A percentile compares a stretch with the other conserved stretches of the same genome.
phyloP scores from a whole-genome alignment of 2,113 vertebrate species.

The Caracal caracal region DNA sequence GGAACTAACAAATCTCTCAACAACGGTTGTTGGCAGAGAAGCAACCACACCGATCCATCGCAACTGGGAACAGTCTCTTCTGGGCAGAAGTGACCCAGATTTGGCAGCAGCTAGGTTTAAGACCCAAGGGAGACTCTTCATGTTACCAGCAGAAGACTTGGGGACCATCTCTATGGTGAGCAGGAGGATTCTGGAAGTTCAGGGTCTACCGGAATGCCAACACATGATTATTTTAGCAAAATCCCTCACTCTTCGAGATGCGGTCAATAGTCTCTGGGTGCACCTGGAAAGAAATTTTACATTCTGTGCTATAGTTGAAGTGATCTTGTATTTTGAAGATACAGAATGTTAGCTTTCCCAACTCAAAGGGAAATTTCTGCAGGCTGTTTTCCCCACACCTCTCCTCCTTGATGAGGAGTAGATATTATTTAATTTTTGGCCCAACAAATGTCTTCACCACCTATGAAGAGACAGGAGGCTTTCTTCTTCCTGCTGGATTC shows the following conservation, averaged over 20 bases:
- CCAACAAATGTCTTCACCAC: background rate
- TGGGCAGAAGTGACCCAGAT: conserved; percentile 57
- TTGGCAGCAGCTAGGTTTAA: conserved; percentile 62
- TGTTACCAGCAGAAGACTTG: background rate
- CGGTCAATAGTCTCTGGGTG: conserved; percentile 33
- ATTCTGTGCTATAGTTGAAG: conserved; percentile 25
- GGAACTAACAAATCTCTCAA: conserved; percentile 74
- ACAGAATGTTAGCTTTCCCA: conserved; percentile 54
- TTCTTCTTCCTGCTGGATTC: background rate
- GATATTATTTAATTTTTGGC: background rate
- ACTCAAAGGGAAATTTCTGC: conserved; percentile 27
- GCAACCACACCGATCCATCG: background rate
- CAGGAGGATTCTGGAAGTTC: background rate
- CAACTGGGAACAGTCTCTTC: conserved; percentile 45
- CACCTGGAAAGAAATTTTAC: conserved; percentile 21
- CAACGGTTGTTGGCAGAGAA: conserved; percentile 76
- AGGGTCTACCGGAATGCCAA: conserved; percentile 15
- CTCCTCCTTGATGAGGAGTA: background rate
- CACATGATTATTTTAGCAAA: background rate
- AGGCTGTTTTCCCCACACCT: background rate
- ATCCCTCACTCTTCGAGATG: conserved; percentile 23
- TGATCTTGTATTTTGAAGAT: conserved; percentile 63
- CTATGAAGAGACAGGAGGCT: background rate
- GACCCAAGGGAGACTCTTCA: conserved; percentile 45
- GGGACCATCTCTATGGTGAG: background rate